Conservation (phyloP, 2,113 vertebrate genomes). For the Crotalus tigris region DNA sequence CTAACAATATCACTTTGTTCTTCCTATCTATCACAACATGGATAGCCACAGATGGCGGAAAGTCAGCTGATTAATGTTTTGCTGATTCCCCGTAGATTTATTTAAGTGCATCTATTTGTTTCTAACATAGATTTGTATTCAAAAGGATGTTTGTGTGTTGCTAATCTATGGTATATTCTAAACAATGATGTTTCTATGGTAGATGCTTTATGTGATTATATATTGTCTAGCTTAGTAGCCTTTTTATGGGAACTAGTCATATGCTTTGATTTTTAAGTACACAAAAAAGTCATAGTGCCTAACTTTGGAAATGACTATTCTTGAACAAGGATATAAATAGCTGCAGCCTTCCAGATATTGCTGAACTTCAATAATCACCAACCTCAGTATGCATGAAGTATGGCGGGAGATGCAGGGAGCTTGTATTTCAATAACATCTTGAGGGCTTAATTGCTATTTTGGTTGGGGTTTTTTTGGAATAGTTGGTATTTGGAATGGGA, state of each 20-base stretch:
- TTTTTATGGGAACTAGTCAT: neutral
- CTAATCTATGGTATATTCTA: neutral
- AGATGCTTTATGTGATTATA: neutral
- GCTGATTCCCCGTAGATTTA: conserved; percentile 5
- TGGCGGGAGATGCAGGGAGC: neutral
- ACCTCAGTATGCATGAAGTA: neutral
- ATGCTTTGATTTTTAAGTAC: neutral
- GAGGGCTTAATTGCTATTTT: neutral
- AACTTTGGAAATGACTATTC: neutral
- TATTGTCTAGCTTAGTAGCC: neutral
- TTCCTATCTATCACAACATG: conserved; percentile 5
- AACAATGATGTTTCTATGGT: neutral
- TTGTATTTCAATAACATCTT: neutral
- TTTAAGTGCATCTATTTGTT: neutral
- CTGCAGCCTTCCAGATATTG: neutral
- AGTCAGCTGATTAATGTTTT: neutral
- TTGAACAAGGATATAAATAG: neutral
- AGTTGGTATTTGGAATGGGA: neutral
- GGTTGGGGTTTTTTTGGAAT: neutral
- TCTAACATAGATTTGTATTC: neutral
- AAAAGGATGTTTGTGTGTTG: neutral
- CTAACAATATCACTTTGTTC: conserved; percentile 36
- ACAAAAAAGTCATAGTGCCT: neutral
- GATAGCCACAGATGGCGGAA: neutral
- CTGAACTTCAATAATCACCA: neutral